phyloP scores from a whole-genome alignment of 1,140 invertebrate genomes.

The Ruditapes philippinarum region DNA sequence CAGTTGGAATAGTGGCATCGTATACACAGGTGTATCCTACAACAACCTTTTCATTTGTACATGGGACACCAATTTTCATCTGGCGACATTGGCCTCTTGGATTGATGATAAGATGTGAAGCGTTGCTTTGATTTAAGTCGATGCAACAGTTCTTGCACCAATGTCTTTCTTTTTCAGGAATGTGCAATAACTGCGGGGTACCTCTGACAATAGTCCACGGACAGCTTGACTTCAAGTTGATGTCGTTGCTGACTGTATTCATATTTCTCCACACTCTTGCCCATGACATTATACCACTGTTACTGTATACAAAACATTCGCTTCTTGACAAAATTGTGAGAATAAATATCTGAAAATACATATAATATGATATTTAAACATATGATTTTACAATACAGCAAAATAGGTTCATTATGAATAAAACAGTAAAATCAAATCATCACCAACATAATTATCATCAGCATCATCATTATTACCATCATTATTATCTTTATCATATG shows the following conservation, averaged over 20 bases:
- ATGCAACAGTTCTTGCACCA: background rate
- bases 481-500: no score
- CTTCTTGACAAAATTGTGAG: background rate
- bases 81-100: background rate
- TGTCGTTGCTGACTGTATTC: background rate
- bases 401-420: no score
- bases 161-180: background rate
- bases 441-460: no score
- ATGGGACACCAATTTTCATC: background rate
- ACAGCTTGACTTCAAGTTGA: background rate
- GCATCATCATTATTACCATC: no score
- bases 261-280: background rate
- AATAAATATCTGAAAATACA: background rate
- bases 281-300: background rate
- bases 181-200: background rate
- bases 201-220: background rate
- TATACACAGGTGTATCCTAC: background rate
- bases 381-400: no score
- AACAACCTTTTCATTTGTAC: background rate
- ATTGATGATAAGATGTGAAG: background rate
- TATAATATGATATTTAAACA: no score
- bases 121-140: conserved; percentile 3
- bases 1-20: background rate
- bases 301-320: background rate
- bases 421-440: no score